Conservation (phyloP, 2,113 vertebrate species). For the Xenopus laevis region DNA sequence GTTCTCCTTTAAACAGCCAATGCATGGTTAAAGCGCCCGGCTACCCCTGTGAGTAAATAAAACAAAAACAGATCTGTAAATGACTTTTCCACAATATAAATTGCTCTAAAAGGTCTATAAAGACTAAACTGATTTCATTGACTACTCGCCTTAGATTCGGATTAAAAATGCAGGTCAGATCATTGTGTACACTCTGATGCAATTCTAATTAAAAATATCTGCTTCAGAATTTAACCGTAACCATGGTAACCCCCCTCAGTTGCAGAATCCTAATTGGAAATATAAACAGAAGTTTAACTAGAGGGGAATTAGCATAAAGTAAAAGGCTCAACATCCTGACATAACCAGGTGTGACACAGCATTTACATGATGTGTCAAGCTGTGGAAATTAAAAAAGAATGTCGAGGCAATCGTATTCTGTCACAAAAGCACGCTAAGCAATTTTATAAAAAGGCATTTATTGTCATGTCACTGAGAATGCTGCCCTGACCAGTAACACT, state of each 20-base stretch:
- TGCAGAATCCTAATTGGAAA: constrained; percentile 43
- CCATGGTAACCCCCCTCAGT: constrained; percentile 35
- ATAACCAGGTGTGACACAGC: constrained; percentile 44
- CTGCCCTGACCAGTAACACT: constrained; percentile 11
- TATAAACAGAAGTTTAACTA: constrained; percentile 44
- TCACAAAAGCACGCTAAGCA: constrained; percentile 29
- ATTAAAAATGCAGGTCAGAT: constrained; percentile 39
- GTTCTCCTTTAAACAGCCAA: too few species aligned
- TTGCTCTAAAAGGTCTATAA: neutral
- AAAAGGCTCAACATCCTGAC: constrained; percentile 27
- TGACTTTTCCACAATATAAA: neutral
- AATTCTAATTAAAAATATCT: constrained; percentile 43
- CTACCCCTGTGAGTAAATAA: too few species aligned
- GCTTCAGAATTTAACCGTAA: constrained; percentile 36
- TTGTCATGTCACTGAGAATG: constrained; percentile 24
- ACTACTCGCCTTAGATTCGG: neutral
- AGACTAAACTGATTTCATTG: constrained; percentile 2
- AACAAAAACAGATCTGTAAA: neutral
- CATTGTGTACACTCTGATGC: constrained; percentile 28
- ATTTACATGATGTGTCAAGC: constrained; percentile 42
- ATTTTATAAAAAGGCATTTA: constrained; percentile 36
- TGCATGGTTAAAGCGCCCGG: too few species aligned
- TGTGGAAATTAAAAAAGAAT: constrained; percentile 39
- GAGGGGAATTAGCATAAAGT: constrained; percentile 37
- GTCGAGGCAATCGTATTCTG: constrained; percentile 36